Evolutionary conservation across 2,113 vertebrate species (phyloP), one percentile per base, ranked within the genome.

Genomic region (Stomatorhinus ivindoensis): DNA sequence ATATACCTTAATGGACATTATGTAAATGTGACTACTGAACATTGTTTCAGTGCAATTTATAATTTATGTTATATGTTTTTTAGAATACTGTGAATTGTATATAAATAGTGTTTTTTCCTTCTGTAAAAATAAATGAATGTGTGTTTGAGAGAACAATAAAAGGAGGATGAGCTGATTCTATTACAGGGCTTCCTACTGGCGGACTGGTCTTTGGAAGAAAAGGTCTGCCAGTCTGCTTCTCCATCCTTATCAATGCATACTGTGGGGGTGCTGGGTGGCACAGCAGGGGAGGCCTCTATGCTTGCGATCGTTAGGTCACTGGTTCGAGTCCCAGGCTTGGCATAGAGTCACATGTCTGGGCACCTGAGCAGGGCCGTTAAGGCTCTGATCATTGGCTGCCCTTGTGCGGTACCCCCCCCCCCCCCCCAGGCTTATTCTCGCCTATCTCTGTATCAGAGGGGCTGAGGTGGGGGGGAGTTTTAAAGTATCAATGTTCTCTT

Each of bases 31-130:
- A 19, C 51, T 65, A 39, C 55, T 61, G 86, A 27, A 53, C 19
- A 87, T 47, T 55, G 31, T 65, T 84, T 84, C 39, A 47, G 44
- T 44, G 11, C 42, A 21, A 53, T 27, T 87, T 87, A 42, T 55
- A 39, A 42, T 15, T 58, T 42, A 48, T 4, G 39, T 3, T 4
- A 21, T 61, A 9, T 58, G 4, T 86, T n/a, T 50, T 44, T 87
- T 65, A 87, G 53, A 31, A 61, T 19, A 44, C 87, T 87, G 87
- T 87, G 87, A 87, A 87, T 87, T 61, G 35, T 87, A 87, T n/a
- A 65, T 58, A 58, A 69, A 13, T 76, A 42, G 73, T 61, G 42
- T 65, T 24, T 39, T 39, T n/a, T 27, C 50, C 35, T 86, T 27
- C 27, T 51, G 15, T 86, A n/a, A 24, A 86, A 50, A 53, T 51